These are phyloP conservation scores for Zalophus californianus DNA, from an alignment of 2,797 vertebrate genomes.

Conservation along the genomic window DNA sequence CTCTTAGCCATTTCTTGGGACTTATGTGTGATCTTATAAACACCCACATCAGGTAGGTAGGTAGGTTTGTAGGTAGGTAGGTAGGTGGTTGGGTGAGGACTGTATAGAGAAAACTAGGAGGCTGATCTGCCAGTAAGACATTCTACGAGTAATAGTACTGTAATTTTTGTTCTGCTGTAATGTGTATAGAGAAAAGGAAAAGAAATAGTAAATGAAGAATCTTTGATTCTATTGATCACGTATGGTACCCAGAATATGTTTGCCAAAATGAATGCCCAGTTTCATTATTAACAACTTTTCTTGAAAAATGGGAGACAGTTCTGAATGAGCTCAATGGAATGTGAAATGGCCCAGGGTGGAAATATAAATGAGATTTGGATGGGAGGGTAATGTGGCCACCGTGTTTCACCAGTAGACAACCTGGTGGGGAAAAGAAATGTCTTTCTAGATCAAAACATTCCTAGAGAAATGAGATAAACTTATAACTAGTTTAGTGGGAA, in stretches of 20 bases:
- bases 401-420: background rate
- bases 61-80: background rate
- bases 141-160: background rate
- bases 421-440: background rate
- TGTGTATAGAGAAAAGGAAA: background rate
- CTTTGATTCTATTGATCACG: background rate
- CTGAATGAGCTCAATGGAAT: background rate
- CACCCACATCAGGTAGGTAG: background rate
- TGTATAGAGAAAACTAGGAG: background rate
- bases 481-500: conserved; percentile 9
- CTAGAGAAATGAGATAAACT: conserved; percentile 15
- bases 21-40: background rate
- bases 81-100: background rate
- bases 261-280: background rate
- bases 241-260: background rate
- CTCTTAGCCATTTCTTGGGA: background rate
- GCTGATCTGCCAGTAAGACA: background rate
- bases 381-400: background rate
- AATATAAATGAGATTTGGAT: background rate
- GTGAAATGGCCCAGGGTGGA: background rate
- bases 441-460: conserved; percentile 16
- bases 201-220: background rate
- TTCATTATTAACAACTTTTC: background rate
- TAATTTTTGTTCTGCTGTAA: background rate
- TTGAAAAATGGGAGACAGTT: background rate